Conservation (phyloP, 2,888 invertebrate genomes). For the Branchipolynoe longqiensis region DNA sequence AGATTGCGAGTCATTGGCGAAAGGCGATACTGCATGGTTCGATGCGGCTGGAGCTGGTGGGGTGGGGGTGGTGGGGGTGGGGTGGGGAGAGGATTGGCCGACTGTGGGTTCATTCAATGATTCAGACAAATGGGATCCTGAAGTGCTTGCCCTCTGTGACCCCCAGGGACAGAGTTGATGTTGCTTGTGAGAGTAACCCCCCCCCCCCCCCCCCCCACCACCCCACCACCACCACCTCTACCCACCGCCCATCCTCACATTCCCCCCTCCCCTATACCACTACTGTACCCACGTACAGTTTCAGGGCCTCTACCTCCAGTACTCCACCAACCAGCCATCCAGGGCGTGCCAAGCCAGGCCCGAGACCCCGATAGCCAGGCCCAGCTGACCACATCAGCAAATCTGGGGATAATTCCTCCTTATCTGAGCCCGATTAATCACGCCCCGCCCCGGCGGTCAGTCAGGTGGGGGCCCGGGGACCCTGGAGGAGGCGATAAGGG, state of each 20-base stretch:
- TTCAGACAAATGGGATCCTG: conserved; percentile 21
- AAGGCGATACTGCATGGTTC: neutral
- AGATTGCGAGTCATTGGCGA: conserved; percentile 22
- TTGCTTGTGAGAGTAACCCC: neutral
- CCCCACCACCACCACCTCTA: neutral
- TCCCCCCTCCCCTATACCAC: too few species aligned
- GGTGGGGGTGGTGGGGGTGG: neutral
- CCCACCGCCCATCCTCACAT: too few species aligned
- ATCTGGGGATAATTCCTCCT: conserved; percentile 26
- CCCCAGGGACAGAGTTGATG: neutral
- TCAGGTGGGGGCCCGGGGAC: neutral
- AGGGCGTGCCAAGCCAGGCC: neutral
- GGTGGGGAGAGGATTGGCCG: conserved; percentile 7
- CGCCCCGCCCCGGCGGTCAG: neutral
- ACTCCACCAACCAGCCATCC: too few species aligned
- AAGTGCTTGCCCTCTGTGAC: conserved; percentile 34
- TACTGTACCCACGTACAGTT: too few species aligned
- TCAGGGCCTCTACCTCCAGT: too few species aligned
- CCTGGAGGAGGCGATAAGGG: conserved; percentile 25
- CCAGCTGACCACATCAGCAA: conserved; percentile 28
- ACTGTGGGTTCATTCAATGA: neutral
- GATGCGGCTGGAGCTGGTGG: neutral
- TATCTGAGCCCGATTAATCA: conserved; percentile 51
- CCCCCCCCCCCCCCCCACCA: neutral
- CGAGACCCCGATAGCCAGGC: neutral